Evolutionary conservation across 2,888 invertebrate genomes (phyloP).

Genomic region (Gastrophysa polygoni): DNA sequence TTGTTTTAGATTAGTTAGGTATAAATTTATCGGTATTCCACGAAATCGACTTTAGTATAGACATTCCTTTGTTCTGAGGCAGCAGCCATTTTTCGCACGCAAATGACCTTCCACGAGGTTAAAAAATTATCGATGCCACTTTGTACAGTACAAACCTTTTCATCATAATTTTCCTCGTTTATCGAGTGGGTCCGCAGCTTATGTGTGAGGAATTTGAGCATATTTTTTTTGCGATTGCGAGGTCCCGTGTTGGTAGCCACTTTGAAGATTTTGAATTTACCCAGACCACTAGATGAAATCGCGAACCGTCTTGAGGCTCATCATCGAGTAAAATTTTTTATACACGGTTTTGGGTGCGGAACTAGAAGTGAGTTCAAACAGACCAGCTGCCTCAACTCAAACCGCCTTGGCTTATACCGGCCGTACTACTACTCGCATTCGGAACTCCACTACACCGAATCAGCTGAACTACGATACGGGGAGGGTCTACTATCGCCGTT

Average conservation of each 20-base stretch:
- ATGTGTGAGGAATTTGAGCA: constrained; percentile 86
- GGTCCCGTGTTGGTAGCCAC: constrained; percentile 58
- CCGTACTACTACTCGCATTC: constrained; percentile 59
- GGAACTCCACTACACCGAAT: constrained; percentile 47
- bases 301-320: constrained; percentile 10
- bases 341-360: constrained; percentile 16
- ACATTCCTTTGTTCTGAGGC: constrained; percentile 66
- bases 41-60: constrained; percentile 42
- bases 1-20: neutral
- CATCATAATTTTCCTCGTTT: constrained; percentile 79
- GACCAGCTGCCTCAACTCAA: constrained; percentile 30
- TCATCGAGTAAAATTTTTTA: constrained; percentile 39
- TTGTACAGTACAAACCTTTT: constrained; percentile 68
- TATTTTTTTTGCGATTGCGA: constrained; percentile 65
- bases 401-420: constrained; percentile 47
- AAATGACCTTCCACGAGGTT: constrained; percentile 61
- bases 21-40: neutral
- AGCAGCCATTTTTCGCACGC: constrained; percentile 69
- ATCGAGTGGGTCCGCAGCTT: constrained; percentile 85
- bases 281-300: constrained; percentile 27
- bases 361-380: constrained; percentile 19
- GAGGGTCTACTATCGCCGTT: constrained; percentile 55
- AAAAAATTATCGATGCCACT: constrained; percentile 37
- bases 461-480: constrained; percentile 61
- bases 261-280: constrained; percentile 38